Percentiles rank a stretch among this genome's conserved stretches.
Evolutionary conservation across 2,888 invertebrate species (phyloP).

Genomic region (Drosophila mercatorum): DNA sequence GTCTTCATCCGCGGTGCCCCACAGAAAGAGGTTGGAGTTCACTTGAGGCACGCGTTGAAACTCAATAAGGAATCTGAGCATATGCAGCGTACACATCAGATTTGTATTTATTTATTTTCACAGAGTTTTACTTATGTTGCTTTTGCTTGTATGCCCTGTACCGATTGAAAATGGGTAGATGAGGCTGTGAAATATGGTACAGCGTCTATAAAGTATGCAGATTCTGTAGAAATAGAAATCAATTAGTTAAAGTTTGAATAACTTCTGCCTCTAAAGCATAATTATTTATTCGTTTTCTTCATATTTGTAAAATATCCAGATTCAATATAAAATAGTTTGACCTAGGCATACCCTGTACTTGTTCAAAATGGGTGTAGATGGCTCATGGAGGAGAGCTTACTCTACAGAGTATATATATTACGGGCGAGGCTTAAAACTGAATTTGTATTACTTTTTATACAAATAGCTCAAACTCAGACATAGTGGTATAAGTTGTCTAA

Average conservation of each 20-base stretch:
- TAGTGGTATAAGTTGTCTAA: not conserved
- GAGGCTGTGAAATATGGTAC: not conserved
- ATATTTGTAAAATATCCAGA: no score
- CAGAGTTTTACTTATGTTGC: conserved; percentile 4
- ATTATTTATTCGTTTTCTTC: no score
- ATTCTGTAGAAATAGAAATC: not conserved
- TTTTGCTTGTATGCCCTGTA: conserved; percentile 13
- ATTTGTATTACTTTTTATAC: no score
- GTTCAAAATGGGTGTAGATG: not conserved
- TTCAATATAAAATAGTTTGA: no score
- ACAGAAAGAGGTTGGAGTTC: conserved; percentile 44
- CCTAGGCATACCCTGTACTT: not conserved
- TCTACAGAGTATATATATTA: no score
- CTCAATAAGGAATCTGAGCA: conserved; percentile 59
- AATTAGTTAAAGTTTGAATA: no score
- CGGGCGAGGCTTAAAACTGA: no score
- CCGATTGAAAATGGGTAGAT: not conserved
- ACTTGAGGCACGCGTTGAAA: conserved; percentile 48
- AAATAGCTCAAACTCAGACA: no score
- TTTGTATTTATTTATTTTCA: conserved; percentile 48
- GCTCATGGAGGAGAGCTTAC: no score
- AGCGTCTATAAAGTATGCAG: not conserved
- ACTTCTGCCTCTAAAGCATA: no score
- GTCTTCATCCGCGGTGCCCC: conserved; percentile 40
- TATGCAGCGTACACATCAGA: conserved; percentile 47